Base-by-base conservation (phyloP, 2,797 vertebrate genomes). In the Adelosebastes latens region DNA sequence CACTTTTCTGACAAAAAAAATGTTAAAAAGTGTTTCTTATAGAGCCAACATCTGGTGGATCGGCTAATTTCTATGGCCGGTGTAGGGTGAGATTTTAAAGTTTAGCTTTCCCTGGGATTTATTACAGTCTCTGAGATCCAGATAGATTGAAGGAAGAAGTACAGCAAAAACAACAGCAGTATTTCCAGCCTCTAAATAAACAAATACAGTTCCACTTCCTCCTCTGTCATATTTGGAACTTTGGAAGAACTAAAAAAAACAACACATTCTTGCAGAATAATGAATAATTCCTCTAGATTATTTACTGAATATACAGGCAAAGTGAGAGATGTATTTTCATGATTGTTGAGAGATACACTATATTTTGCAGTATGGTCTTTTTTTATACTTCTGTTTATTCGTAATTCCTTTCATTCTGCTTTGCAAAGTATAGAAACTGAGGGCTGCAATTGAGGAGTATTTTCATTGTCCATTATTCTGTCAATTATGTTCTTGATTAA, bases 281-380 rank as follows among this genome's bases (percentile, higher is more conserved):
- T 74, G 31, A 78, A 75, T 83, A 74, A 86, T 79, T 79, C 68
- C 63, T 74, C 14, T 1, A 12, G 24, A 64, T 68, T 6, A 82
- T 36, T 74, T 39, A n/a, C 25, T 55, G 24, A 67, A 65, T 53
- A 46, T 32, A 61, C 29, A 34, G 55, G 72, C 39, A 71, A 64
- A 82, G 46, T 49, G 46, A 49, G 46, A 20, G 59, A 73, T 32
- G 22, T 49, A 68, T 79, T 65, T 77, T 77, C 46, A 58, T 70
- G 46, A 72, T 14, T 31, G 49, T 27, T 27, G 29, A 49, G 56
- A 42, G 12, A 69, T 34, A 49, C n/a, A 29, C 10, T 63, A 27
- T 24, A 8, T 59, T 56, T 75, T 22, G 58, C 31, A 36, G 14
- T 20, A 6, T 29, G 64, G 52, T 11, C 31, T 77, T 8, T 67